Conservation (phyloP, 2,797 vertebrate species). For the Gymnopithys bicolor region DNA sequence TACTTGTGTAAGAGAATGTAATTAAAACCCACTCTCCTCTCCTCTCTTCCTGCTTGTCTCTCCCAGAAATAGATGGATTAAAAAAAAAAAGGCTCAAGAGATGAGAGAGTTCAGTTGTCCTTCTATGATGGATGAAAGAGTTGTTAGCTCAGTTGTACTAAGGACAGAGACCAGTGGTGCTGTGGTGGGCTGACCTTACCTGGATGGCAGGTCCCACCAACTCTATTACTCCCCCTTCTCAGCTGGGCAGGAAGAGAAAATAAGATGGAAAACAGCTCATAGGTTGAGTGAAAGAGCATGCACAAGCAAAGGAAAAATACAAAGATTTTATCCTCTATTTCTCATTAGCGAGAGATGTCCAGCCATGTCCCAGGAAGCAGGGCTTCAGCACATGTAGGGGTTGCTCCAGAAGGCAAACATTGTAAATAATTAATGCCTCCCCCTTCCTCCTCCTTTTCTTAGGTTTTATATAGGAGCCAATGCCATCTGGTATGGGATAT, state of each 20-base stretch:
- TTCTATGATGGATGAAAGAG: neutral
- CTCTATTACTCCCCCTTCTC: neutral
- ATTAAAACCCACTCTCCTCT: neutral
- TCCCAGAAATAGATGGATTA: neutral
- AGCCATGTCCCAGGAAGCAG: neutral
- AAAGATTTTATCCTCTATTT: neutral
- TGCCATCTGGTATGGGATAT: no score
- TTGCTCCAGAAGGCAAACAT: neutral
- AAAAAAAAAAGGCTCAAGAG: neutral
- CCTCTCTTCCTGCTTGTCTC: no score
- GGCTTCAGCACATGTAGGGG: rapidly evolving
- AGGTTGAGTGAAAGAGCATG: neutral
- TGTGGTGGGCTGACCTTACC: neutral
- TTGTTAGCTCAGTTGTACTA: neutral
- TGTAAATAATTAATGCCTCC: neutral
- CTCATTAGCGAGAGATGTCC: neutral
- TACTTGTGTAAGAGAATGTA: neutral
- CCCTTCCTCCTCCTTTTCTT: neutral
- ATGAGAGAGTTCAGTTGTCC: neutral
- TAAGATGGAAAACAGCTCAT: neutral
- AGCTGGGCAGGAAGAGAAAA: neutral
- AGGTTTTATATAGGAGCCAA: neutral
- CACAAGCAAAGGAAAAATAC: neutral
- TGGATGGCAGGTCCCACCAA: rapidly evolving
- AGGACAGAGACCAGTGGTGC: neutral